Conservation (phyloP, 2,888 invertebrate species). For the Entomobrya multifasciata region DNA sequence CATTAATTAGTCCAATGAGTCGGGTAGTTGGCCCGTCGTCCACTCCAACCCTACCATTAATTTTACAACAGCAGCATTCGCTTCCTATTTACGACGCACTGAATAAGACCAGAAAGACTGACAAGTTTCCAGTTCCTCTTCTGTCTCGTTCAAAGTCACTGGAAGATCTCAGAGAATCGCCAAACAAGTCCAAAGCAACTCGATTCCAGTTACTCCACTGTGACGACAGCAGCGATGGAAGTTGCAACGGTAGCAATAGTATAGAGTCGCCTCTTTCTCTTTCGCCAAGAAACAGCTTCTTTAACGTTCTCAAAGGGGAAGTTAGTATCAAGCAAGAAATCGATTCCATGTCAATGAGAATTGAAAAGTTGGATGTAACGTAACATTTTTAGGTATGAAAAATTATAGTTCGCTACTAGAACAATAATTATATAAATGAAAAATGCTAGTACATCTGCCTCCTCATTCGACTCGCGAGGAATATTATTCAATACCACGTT, state of each 20-base stretch:
- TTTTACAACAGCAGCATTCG: slow-evolving; percentile 66
- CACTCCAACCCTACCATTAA: slow-evolving; percentile 58
- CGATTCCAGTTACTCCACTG: slow-evolving; percentile 70
- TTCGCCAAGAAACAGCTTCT: slow-evolving; percentile 70
- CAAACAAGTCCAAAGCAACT: slow-evolving; percentile 73
- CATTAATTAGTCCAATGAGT: slow-evolving; percentile 68
- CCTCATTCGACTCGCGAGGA: slow-evolving; percentile 48
- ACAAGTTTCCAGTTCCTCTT: slow-evolving; percentile 78
- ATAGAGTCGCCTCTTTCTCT: slow-evolving; percentile 72
- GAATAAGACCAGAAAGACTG: slow-evolving; percentile 76
- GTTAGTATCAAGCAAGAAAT: slow-evolving; percentile 78
- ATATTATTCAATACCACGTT: slow-evolving; percentile 14
- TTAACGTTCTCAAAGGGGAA: slow-evolving; percentile 73
- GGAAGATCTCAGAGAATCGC: slow-evolving; percentile 79
- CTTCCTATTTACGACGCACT: slow-evolving; percentile 71
- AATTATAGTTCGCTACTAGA: slow-evolving; percentile 43
- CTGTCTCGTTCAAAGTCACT: slow-evolving; percentile 78
- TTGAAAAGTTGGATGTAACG: slow-evolving; percentile 78
- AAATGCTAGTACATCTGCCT: not conserved
- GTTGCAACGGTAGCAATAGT: slow-evolving; percentile 73
- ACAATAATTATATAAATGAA: slow-evolving; percentile 31
- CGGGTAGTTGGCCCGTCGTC: slow-evolving; percentile 54
- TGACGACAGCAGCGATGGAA: slow-evolving; percentile 74
- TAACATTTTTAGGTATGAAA: slow-evolving; percentile 53
- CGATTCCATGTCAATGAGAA: slow-evolving; percentile 79